These are phyloP conservation scores for Metallyticus violacea DNA, from an alignment of 2,888 invertebrate genomes.

Conservation along the genomic window DNA sequence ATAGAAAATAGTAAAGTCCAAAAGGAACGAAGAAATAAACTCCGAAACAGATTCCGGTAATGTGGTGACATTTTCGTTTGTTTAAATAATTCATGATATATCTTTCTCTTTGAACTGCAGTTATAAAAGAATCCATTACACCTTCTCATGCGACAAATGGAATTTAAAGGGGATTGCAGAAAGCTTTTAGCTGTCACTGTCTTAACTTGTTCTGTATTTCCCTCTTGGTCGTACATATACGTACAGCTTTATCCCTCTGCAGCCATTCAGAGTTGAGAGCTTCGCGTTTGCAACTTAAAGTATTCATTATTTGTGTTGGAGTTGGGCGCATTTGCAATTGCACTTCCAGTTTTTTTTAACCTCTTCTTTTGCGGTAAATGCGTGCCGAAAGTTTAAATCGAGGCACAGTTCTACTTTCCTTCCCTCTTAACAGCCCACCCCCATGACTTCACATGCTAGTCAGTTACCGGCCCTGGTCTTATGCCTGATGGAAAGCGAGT, in stretches of 20 bases:
- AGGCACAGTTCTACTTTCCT: too few species aligned
- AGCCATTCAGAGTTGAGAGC: not conserved
- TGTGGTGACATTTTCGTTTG: not conserved
- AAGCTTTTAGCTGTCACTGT: not conserved
- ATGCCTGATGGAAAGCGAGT: too few species aligned
- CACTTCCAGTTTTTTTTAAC: too few species aligned
- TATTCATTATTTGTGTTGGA: too few species aligned
- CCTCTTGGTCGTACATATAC: not conserved
- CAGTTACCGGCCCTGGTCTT: too few species aligned
- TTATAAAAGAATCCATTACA: not conserved
- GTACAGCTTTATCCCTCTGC: not conserved
- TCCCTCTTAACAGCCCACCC: too few species aligned
- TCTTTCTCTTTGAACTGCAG: not conserved
- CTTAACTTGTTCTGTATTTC: not conserved
- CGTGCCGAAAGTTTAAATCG: too few species aligned
- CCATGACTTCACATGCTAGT: too few species aligned
- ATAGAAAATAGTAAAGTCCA: not conserved
- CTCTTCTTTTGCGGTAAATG: too few species aligned
- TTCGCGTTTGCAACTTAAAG: too few species aligned
- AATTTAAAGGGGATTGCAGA: too few species aligned
- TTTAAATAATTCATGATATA: not conserved
- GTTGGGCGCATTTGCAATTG: too few species aligned
- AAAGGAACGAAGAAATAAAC: not conserved
- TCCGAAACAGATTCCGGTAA: not conserved
- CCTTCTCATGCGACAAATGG: not conserved